Conservation (phyloP, 2,113 vertebrate species). For the Theristicus caerulescens region DNA sequence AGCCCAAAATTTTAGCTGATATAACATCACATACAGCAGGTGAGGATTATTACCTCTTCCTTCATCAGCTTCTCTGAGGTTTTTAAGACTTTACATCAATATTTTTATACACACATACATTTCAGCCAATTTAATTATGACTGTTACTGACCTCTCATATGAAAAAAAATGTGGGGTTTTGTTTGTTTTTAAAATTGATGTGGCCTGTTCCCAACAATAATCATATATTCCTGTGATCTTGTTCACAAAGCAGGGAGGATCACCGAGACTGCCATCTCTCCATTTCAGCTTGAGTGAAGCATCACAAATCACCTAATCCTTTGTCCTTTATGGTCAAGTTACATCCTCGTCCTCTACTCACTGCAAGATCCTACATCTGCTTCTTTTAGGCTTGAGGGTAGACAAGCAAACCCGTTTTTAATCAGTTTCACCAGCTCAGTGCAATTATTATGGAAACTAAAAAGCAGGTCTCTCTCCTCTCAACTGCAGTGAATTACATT, state of each 20-base stretch:
- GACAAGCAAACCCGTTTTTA: neutral
- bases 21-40: neutral
- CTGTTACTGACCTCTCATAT: neutral
- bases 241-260: neutral
- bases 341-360: neutral
- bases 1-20: neutral
- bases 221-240: neutral
- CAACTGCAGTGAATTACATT: neutral
- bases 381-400: neutral
- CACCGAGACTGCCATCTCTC: neutral
- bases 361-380: neutral
- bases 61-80: neutral
- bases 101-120: neutral
- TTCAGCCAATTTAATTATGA: neutral
- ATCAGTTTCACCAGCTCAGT: neutral
- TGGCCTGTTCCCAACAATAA: neutral
- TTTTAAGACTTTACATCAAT: neutral
- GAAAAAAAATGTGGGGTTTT: neutral
- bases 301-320: neutral
- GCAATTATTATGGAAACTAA: conserved; percentile 15
- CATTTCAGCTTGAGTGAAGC: neutral
- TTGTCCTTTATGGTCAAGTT: neutral
- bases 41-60: neutral
- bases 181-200: neutral
- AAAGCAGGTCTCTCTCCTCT: neutral